Base-by-base conservation (phyloP, 2,113 vertebrate genomes). In the Microcebus jonahi region DNA sequence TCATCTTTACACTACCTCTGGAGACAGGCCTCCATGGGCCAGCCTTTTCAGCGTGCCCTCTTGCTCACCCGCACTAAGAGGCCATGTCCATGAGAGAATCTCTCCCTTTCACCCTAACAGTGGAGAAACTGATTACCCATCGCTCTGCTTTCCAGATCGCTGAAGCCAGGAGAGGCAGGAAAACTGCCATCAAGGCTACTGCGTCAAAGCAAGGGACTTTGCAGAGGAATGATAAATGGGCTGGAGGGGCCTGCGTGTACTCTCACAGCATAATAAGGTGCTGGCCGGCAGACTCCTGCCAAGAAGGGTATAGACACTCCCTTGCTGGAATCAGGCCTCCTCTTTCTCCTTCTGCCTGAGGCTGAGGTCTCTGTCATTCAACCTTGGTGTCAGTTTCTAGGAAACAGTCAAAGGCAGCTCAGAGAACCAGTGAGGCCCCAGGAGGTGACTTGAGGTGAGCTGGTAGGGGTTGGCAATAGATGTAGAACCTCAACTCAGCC, bases 281-380 rank as follows among this genome's bases (percentile, higher is more conserved):
- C 76, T 25, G 53, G 70, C 84, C 42, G 2, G 31, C 65, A 50
- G 80, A 34, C 55, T 71, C 36, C 71, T 5, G 3, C 96, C 93
- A 76, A 57, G 71, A 89, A 73, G 76, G 21, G 29, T 45, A 17
- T 67, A 42, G 87, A 85, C 21, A 21, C n/a, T 76, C 79, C 76
- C 39, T 42, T 31, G 63, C 65, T 88, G 57, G 65, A 73, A 59
- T 65, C 36, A 36, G 53, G 29, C 76, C 65, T 91, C 90, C 10
- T 92, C 80, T 88, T 88, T 82, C 90, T 90, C 87, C 81, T 68
- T 75, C 80, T 42, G 92, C 13, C 63, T 14, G 34, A 65, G 34
- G 63, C 75, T 83, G 75, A 92, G 81, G 96, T 73, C 82, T 34
- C 81, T 96, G 88, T 87, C 84, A 76, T 34, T 94, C 95, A 95